phyloP scores from a whole-genome alignment of 2,797 vertebrate species.

The Sebastes kiyomatsui region DNA sequence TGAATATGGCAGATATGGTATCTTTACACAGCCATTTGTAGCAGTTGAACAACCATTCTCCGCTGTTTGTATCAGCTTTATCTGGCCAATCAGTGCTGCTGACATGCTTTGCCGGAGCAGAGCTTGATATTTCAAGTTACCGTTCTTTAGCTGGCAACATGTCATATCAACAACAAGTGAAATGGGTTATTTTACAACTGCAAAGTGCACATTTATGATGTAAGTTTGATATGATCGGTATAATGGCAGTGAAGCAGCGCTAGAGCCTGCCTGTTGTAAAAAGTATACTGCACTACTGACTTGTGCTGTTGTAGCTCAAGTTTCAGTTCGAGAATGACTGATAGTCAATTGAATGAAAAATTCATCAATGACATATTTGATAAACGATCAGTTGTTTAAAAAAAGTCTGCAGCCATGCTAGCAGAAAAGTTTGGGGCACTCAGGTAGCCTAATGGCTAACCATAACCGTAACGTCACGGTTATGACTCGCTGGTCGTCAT shows the following conservation, averaged over 20 bases:
- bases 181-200: constrained; percentile 61
- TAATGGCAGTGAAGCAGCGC: constrained; percentile 25
- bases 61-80: constrained; percentile 25
- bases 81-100: constrained; percentile 47
- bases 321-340: background rate
- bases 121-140: constrained; percentile 40
- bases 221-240: constrained; percentile 32
- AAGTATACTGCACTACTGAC: background rate
- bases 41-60: constrained; percentile 27
- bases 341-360: background rate
- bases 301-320: background rate
- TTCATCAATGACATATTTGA: background rate
- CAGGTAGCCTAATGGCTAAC: background rate
- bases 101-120: constrained; percentile 51
- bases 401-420: too few species aligned
- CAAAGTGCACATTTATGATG: constrained; percentile 48
- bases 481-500: background rate
- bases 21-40: constrained; percentile 39
- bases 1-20: constrained; percentile 50
- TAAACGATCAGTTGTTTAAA: background rate
- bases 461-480: background rate
- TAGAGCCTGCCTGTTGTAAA: constrained; percentile 16
- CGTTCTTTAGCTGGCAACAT: constrained; percentile 27
- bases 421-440: background rate
- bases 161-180: constrained; percentile 43